Evolutionary conservation across 2,113 vertebrate genomes (phyloP).

Genomic region (Cnemophilus loriae): DNA sequence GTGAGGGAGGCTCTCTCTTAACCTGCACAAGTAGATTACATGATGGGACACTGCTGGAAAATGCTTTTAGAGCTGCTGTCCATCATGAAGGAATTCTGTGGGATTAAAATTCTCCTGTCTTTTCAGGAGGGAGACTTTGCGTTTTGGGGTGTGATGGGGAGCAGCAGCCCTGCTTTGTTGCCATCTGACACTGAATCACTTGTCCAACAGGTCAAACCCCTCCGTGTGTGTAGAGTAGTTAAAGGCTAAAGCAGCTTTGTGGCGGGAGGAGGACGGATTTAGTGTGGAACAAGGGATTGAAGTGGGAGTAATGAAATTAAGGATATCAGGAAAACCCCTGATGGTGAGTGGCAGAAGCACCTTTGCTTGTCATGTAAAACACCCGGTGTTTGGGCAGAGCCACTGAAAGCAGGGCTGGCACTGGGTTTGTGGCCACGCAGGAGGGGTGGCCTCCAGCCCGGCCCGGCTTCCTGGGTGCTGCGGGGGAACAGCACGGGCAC

Average conservation of each 20-base stretch:
- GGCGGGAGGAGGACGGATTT: conserved; percentile 45
- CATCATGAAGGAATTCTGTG: fast-evolving
- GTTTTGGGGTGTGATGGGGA: background rate
- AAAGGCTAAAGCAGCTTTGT: conserved; percentile 29
- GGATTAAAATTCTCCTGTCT: background rate
- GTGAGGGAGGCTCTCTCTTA: background rate
- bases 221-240: conserved; percentile 3
- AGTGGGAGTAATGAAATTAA: conserved; percentile 31
- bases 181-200: background rate
- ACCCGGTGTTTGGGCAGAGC: background rate
- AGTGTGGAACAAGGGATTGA: conserved; percentile 40
- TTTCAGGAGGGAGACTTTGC: background rate
- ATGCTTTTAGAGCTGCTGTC: background rate
- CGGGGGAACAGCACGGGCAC: background rate
- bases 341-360: conserved; percentile 52
- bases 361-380: background rate
- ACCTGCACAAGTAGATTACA: background rate
- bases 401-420: background rate
- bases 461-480: background rate
- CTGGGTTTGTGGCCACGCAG: fast-evolving
- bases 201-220: conserved; percentile 47
- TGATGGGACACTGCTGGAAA: background rate
- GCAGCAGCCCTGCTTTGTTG: background rate
- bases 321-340: background rate
- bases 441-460: background rate